Evolutionary conservation across 1,140 invertebrate genomes (phyloP), one percentile per base, ranked within the genome.

Genomic region (Drosophila kanapiae): DNA sequence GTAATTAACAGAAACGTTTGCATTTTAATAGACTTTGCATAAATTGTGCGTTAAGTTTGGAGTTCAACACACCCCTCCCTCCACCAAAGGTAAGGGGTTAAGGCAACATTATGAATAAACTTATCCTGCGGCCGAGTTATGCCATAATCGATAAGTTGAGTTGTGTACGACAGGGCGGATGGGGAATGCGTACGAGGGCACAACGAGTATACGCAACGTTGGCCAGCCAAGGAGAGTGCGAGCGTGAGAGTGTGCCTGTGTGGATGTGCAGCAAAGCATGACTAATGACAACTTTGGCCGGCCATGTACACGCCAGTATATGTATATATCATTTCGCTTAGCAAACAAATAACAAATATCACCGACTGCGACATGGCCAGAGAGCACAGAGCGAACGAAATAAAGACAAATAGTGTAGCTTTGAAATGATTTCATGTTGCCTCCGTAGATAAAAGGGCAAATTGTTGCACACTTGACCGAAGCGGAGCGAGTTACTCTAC

Each of bases 311-410:
- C 53, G 69, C 45, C 57, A 47, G 47, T 38, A 37, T 38, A 56
- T 37, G 53, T 61, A 83, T 88, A 87, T 88, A 83, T 88, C 72
- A 87, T 87, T 84, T 88, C 80, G 72, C 58, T 88, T 80, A 80
- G 83, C 80, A 88, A 87, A 88, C 84, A 88, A 87, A 88, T 77
- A 87, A 88, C 84, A 88, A 80, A 87, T 79, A 87, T 78, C 77
- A 78, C 48, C 64, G 61, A 48, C 54, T 48, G 33, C n/a, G 29
- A 38, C 42, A 47, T 40, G 14, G 18, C 14, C 7, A 54, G 10
- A 43, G 29, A 54, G 16, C 43, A n/a, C 59, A 47, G 14, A 47
- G 27, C 69, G 43, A 71, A 31, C 56, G 49, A 83, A 83, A 87
- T 87, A 83, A 87, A 84, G 84, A 87, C 83, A 87, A 87, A 87